Conservation (phyloP, 2,797 vertebrate genomes). For the Pantherophis vulpinus region DNA sequence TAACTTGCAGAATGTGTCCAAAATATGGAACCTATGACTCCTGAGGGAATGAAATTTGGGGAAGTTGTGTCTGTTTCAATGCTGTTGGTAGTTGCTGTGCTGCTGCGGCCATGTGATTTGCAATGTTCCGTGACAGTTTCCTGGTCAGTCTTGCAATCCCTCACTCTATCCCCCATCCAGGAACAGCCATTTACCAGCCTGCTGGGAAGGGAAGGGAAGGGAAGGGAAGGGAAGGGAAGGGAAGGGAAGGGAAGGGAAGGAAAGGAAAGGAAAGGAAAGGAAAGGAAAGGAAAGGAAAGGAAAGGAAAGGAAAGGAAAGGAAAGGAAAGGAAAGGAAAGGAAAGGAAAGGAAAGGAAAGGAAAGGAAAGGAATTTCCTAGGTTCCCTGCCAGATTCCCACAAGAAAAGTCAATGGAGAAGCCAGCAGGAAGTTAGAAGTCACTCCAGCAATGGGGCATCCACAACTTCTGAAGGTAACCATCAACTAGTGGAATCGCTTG, state of each 20-base stretch:
- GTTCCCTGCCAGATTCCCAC: not conserved
- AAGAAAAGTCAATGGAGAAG: not conserved
- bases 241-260: not conserved
- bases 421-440: not conserved
- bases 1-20: not conserved
- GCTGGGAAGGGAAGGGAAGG: not conserved
- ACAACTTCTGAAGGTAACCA: not conserved
- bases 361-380: not conserved
- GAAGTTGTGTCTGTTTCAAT: not conserved
- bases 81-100: not conserved
- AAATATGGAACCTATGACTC: not conserved
- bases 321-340: not conserved
- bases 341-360: too few relatives aligned
- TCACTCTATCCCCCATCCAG: not conserved
- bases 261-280: not conserved
- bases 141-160: not conserved
- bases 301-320: too few relatives aligned
- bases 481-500: not conserved
- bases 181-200: not conserved
- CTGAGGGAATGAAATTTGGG: not conserved
- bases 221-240: too few relatives aligned
- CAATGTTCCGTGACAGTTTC: not conserved
- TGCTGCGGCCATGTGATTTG: not conserved
- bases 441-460: not conserved
- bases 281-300: not conserved